Evolutionary conservation across 2,797 vertebrate genomes (phyloP), one percentile per base, ranked within the genome.

Genomic region (Myiotriccus ornatus): DNA sequence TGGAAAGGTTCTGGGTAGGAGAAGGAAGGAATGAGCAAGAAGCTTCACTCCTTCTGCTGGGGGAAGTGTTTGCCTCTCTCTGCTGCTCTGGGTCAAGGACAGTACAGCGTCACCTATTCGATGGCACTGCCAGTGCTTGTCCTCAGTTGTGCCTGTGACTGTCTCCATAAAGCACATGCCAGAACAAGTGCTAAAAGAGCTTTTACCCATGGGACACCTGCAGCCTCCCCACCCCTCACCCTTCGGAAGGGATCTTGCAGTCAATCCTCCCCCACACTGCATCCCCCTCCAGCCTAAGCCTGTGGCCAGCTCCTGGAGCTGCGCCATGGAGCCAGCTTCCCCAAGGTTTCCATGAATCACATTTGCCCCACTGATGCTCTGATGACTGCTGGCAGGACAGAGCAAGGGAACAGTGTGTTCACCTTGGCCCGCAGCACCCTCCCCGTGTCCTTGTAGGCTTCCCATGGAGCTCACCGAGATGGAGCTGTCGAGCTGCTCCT

Each of bases 381-480:
- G 41, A 28, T 0, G 0, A 43, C 2, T 34, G 34, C 50, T 5
- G 2, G 25, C 63, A 86, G 46, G 35, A 64, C 25, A 50, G 15
- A 64, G 46, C 2, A 1, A 84, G 28, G 44, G 50, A 81, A 59
- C 22, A 34, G 46, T 0, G 3, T 16, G 21, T 14, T 67, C 70
- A 62, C 67, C 23, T 22, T 28, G 57, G 35, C 41, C 43, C 0
- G 0, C 46, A 50, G 62, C 69, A 84, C 28, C 23, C 30, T 74
- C n/a, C 34, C 35, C 0, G 0, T 5, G 2, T 68, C 32, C 62
- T 10, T 20, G n/a, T 4, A 15, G 15, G 49, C 39, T 79, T 76
- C 75, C 63, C 30, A 7, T 0, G 0, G 6, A 27, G 20, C 21
- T 27, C 37, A 30, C 2, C 0, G 5, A 17, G 16, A 90, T 9